phyloP scores from a whole-genome alignment of 2,888 invertebrate genomes.

The Coleophora flavipennella region DNA sequence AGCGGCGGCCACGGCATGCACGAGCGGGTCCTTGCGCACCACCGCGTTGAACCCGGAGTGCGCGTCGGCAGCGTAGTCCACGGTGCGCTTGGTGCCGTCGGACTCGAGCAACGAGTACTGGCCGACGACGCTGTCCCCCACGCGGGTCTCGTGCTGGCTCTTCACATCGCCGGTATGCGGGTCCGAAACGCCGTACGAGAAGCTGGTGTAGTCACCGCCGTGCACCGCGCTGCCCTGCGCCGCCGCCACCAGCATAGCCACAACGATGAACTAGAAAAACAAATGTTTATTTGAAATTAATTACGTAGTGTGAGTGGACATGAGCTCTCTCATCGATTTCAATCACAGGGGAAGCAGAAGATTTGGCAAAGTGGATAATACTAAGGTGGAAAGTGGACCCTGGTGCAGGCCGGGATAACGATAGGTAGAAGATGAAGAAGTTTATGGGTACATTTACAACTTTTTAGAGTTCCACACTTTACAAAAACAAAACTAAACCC shows the following conservation, averaged over 20 bases:
- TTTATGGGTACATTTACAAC: no score
- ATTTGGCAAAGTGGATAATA: no score
- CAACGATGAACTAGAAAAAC: constrained; percentile 49
- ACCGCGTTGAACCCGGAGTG: constrained; percentile 54
- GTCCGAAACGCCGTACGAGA: constrained; percentile 62
- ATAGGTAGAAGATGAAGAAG: no score
- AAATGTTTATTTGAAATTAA: not conserved
- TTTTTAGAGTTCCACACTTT: no score
- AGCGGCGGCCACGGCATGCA: constrained; percentile 5
- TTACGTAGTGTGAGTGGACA: no score
- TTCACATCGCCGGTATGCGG: constrained; percentile 66
- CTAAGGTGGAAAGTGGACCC: no score
- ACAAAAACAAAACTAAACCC: no score
- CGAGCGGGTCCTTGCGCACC: constrained; percentile 35
- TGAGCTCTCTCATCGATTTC: no score
- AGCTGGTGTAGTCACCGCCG: constrained; percentile 55
- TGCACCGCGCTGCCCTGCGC: constrained; percentile 54
- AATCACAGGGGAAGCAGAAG: no score
- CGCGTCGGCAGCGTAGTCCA: constrained; percentile 67
- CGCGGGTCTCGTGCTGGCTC: constrained; percentile 75
- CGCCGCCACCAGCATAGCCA: constrained; percentile 58
- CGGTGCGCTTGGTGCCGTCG: constrained; percentile 76
- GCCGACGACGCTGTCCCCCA: constrained; percentile 75
- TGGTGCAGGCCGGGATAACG: no score
- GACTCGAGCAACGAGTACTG: constrained; percentile 69